Evolutionary conservation across 2,113 vertebrate genomes (phyloP).

Genomic region (Anoplopoma fimbria): DNA sequence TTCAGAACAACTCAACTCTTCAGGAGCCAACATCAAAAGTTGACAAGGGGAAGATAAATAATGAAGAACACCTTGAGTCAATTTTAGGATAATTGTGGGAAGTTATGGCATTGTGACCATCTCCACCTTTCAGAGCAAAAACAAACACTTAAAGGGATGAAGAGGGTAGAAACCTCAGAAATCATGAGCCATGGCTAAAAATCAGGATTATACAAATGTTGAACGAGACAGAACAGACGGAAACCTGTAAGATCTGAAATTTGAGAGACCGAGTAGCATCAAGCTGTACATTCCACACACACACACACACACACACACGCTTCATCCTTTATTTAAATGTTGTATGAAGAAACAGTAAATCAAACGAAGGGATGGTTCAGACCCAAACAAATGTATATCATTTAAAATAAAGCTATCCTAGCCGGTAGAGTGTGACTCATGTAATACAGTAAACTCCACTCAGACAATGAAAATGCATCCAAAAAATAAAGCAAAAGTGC

Average conservation of each 20-base stretch:
- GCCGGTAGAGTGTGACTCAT: neutral
- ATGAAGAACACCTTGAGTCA: slow-evolving; percentile 28
- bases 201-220: slow-evolving; percentile 4
- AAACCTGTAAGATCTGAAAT: slow-evolving; percentile 17
- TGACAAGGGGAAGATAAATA: neutral
- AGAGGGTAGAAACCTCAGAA: slow-evolving; percentile 17
- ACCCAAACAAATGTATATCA: neutral
- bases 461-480: neutral
- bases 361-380: neutral
- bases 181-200: slow-evolving; percentile 21
- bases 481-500: slow-evolving; percentile 49
- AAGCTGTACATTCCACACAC: slow-evolving; percentile 9
- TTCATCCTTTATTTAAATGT: neutral
- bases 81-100: neutral
- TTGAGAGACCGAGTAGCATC: neutral
- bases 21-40: slow-evolving; percentile 24
- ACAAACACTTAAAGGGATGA: neutral
- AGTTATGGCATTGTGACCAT: neutral
- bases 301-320: neutral
- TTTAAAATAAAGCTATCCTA: slow-evolving; percentile 22
- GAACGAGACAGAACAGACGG: slow-evolving; percentile 11
- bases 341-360: neutral
- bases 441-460: neutral
- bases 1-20: slow-evolving; percentile 20
- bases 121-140: slow-evolving; percentile 8